phyloP scores from a whole-genome alignment of 2,113 vertebrate genomes.

The Harpagus bidentatus region DNA sequence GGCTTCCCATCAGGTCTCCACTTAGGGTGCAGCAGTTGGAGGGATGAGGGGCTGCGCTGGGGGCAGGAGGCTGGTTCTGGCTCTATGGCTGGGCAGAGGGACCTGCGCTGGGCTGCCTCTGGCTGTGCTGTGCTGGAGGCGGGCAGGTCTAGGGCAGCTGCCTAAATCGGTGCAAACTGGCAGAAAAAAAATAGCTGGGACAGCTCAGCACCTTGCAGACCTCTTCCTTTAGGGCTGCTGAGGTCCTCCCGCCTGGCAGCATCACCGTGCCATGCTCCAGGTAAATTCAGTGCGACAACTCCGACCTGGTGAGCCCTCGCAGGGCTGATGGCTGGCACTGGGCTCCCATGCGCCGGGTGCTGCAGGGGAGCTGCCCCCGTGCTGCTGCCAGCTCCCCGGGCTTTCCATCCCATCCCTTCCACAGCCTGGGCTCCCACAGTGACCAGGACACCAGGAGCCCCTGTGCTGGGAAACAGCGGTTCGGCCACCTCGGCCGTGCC shows the following conservation, averaged over 20 bases:
- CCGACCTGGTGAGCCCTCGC: rapidly evolving
- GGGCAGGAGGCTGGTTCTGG: background rate
- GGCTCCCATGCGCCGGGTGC: rapidly evolving
- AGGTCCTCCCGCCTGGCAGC: rapidly evolving
- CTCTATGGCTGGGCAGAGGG: background rate
- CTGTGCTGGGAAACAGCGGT: background rate
- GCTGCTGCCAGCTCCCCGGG: rapidly evolving
- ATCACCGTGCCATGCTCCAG: rapidly evolving
- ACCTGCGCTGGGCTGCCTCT: background rate
- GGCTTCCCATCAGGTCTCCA: background rate
- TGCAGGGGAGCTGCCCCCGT: background rate
- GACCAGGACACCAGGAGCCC: background rate
- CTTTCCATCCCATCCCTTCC: background rate
- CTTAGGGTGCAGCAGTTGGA: background rate
- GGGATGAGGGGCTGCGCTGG: background rate
- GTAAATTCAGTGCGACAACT: background rate
- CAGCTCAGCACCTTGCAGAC: background rate
- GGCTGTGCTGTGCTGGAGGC: rapidly evolving
- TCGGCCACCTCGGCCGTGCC: rapidly evolving
- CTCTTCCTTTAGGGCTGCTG: background rate
- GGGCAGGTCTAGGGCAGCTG: background rate
- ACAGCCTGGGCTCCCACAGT: background rate
- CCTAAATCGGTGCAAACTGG: rapidly evolving
- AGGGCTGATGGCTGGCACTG: rapidly evolving
- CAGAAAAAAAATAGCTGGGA: background rate